Evolutionary conservation across 1,140 invertebrate genomes (phyloP), one percentile per base, ranked within the genome.

Genomic region (Ooceraea biroi): DNA sequence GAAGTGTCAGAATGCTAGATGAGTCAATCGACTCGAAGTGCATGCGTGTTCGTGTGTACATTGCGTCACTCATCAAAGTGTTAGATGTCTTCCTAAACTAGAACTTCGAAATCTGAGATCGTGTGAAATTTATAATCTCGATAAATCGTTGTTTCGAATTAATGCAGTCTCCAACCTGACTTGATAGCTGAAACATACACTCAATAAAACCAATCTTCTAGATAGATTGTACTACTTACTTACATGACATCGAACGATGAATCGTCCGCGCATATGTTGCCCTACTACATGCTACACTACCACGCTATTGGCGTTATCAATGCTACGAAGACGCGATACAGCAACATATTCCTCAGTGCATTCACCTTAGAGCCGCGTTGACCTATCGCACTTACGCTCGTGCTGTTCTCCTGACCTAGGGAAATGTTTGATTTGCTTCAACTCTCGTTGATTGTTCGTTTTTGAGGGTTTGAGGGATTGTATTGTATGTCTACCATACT

Each of bases 351-450:
- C 63, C 61, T 50, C 60, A 65, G 44, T 87, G 65, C 87, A 87
- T 87, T 85, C 83, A 84, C 74, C 85, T 71, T 80, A 87, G 87
- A 84, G 68, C 60, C 74, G 48, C 27, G 41, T 48, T 73, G 52
- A 80, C 73, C 85, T 87, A 80, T 72, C 61, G 50, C 36, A 48
- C 66, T 77, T 69, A 89, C 85, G 69, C 84, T 82, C 80, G 57
- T 91, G 86, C 85, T 91, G 89, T 60, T 91, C 91, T 91, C 91
- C 90, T 91, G 90, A 85, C 86, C 89, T 90, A 55, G 57, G 84
- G 86, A 90, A 91, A 91, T 89, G 89, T 89, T 87, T 66, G 85
- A 90, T 88, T 87, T 88, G 90, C 91, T 89, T 87, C 85, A 91
- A 90, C 85, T 83, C 61, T 36, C 12, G 11, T 57, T 12, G 30